Evolutionary conservation across 2,113 vertebrate species (phyloP), one percentile per base, ranked within the genome.

Genomic region (Mixornis gularis): DNA sequence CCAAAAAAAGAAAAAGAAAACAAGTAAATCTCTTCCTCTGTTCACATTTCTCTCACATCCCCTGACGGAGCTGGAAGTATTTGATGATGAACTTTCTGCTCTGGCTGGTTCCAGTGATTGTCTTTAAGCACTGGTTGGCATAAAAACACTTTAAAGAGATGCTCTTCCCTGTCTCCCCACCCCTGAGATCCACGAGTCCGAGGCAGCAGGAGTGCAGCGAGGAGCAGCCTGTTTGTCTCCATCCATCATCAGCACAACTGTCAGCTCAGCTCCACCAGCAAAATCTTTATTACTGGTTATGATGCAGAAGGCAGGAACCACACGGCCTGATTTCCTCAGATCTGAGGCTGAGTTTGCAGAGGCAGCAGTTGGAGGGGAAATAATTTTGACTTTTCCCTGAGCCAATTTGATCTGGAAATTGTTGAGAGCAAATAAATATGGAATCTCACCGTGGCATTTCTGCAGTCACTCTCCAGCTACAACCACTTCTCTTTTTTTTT

Each of bases 341-440:
- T 93, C 83, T 66, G 72, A 89, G 84, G 74, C 87, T 49, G 62
- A 70, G 52, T 69, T 85, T 90, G 79, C 93, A 92, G 58, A 68
- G 69, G 65, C 12, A 8, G 89, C 89, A 84, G 59, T 74, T 56
- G 71, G 69, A 94, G 52, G 64, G 53, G 89, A 87, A 96, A 93
- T 94, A 19, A 90, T 87, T 87, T 53, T 87, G 92, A 90, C 89
- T 93, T 94, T 73, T 79, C 81, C 86, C 79, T 70, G 82, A 96
- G 92, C 60, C 87, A 92, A 95, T 89, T 78, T 93, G 95, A 95
- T 90, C 82, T 93, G 92, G 92, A 95, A 96, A 95, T 73, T 72
- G 91, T 73, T 64, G 94, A 94, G 66, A 93, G 73, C 43, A 63
- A 96, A 87, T 85, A 95, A 95, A 96, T 74, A 89, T 0, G 68